Evolutionary conservation across 1,140 invertebrate species (phyloP).

Genomic region (Zophobas atratus): DNA sequence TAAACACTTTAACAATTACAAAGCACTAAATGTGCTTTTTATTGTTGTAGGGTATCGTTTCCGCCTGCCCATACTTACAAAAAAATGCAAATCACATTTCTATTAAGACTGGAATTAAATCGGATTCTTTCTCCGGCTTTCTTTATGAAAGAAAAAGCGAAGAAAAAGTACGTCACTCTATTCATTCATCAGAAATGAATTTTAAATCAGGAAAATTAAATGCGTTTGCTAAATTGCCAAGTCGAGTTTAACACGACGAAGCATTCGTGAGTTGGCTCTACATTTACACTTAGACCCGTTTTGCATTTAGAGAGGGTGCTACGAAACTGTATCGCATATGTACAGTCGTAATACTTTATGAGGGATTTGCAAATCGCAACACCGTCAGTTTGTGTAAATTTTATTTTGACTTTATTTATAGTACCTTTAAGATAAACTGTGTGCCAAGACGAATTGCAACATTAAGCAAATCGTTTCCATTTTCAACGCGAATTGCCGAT

Average conservation of each 20-base stretch:
- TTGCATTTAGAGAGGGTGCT: conserved; percentile 38
- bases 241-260: conserved; percentile 34
- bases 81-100: conserved; percentile 27
- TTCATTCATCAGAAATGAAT: conserved; percentile 31
- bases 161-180: conserved; percentile 11
- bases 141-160: conserved; percentile 3
- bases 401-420: conserved; percentile 30
- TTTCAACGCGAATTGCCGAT: background rate
- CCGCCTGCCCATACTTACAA: background rate
- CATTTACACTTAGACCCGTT: conserved; percentile 28
- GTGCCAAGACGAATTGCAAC: background rate
- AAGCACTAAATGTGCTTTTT: too few relatives aligned
- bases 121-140: conserved; percentile 1
- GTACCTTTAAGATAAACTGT: background rate
- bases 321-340: conserved; percentile 37
- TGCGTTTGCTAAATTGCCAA: conserved; percentile 37
- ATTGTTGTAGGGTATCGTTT: background rate
- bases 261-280: conserved; percentile 19
- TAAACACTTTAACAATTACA: too few relatives aligned
- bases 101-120: conserved; percentile 33
- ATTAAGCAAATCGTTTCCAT: background rate
- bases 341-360: conserved; percentile 39
- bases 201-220: conserved; percentile 40
- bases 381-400: conserved; percentile 33
- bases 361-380: conserved; percentile 37